These are phyloP conservation scores for Gobio occitaniae DNA, from an alignment of 2,797 vertebrate genomes.

Conservation along the genomic window DNA sequence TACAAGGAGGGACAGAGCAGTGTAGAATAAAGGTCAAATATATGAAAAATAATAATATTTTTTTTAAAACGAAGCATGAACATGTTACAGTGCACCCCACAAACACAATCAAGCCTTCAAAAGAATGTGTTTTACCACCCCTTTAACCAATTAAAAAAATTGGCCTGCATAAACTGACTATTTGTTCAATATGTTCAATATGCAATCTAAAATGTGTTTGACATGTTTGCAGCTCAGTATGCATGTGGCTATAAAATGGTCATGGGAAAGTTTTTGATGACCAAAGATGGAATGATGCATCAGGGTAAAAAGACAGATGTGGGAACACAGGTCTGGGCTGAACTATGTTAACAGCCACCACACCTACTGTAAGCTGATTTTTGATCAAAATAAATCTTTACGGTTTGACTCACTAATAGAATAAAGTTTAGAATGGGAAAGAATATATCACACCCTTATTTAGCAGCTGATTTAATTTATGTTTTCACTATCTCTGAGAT, in stretches of 20 bases:
- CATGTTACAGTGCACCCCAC: too few relatives aligned
- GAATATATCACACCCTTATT: constrained; percentile 17
- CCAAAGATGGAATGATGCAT: constrained; percentile 37
- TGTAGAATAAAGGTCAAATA: too few relatives aligned
- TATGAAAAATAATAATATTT: too few relatives aligned
- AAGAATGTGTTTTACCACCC: too few relatives aligned
- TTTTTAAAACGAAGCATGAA: too few relatives aligned
- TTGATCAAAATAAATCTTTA: constrained; percentile 12
- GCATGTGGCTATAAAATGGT: constrained; percentile 15
- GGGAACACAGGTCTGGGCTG: constrained; percentile 46
- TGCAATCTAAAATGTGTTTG: not conserved
- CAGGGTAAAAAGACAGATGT: constrained; percentile 27
- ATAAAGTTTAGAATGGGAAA: constrained; percentile 6
- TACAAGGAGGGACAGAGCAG: too few relatives aligned
- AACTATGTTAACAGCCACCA: constrained; percentile 25
- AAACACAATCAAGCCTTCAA: too few relatives aligned
- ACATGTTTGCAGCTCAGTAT: not conserved
- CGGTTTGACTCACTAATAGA: constrained; percentile 26
- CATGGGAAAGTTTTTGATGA: constrained; percentile 49
- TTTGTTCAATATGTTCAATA: not conserved
- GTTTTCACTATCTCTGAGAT: constrained; percentile 11
- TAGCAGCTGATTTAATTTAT: not conserved
- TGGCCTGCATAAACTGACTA: not conserved
- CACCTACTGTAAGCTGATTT: constrained; percentile 35
- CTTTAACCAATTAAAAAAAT: not conserved